Base-by-base conservation (phyloP, 2,797 vertebrate genomes). In the Acropternis orthonyx region DNA sequence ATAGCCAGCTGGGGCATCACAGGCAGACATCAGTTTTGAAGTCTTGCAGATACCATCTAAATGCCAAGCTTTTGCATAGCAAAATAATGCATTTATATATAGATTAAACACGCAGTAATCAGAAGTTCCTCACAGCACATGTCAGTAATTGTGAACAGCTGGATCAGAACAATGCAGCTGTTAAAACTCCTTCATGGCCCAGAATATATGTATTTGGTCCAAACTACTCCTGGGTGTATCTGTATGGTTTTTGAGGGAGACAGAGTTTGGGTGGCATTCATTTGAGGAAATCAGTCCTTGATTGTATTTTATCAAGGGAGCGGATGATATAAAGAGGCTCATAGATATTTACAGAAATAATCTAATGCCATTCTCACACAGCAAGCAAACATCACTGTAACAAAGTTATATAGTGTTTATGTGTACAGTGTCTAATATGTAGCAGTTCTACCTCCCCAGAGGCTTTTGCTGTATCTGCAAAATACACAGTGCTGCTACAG, bases 21-120 rank as follows among this genome's bases (percentile, higher is more conserved):
- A 88, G 88, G 63, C 93, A 96, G 92, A 49, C 72, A 83, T 80
- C 74, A 56, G 52, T 88, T 94, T 94, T 95, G 77, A 94, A 93
- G 67, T 72, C 44, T 94, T 94, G 61, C 82, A 90, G 65, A 85
- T 88, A 75, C 41, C 71, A 89, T 66, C 77, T 80, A 86, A 94
- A 69, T 73, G 48, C 77, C 90, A 96, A 85, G 68, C 84, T 97
- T 95, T 86, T 78, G 80, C 94, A 73, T 28, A 73, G 56, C n/a
- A 46, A 84, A 95, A 74, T 80, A 69, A 58, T 66, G 36, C 46
- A 52, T 85, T 96, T 95, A 88, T 93, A 81, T 94, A 84, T 92
- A 92, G 89, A 88, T 93, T 56, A 89, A 95, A 76, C 36, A 75
- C 3, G 7, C 21, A 17, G 78, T 56, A 78, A 86, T 94, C 76